These are phyloP conservation scores for Chaetodon auriga DNA, from an alignment of 2,113 vertebrate genomes.

Conservation along the genomic window DNA sequence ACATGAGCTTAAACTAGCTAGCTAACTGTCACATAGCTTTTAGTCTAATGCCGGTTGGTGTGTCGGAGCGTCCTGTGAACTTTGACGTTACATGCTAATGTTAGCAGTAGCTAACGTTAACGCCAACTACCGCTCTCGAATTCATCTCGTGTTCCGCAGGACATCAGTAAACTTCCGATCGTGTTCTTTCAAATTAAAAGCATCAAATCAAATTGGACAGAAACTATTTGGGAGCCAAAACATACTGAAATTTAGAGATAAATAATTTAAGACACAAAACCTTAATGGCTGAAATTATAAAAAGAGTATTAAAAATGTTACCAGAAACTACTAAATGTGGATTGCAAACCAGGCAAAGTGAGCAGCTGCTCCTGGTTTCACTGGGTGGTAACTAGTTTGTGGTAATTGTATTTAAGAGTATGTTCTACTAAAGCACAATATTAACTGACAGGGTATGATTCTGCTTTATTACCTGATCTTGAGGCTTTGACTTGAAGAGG, in stretches of 20 bases:
- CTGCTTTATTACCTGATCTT: not conserved
- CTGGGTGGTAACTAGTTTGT: not conserved
- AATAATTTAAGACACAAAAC: not conserved
- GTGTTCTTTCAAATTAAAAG: constrained; percentile 27
- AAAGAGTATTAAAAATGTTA: not conserved
- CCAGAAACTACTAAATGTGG: not conserved
- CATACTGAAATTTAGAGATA: too few relatives aligned
- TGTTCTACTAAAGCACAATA: not conserved
- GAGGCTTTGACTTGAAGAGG: not conserved
- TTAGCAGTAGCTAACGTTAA: not conserved
- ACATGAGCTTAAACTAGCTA: too few relatives aligned
- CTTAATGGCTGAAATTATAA: not conserved
- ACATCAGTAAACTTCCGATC: constrained; percentile 16
- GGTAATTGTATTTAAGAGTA: not conserved
- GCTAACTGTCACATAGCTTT: too few relatives aligned
- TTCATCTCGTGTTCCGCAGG: too few relatives aligned
- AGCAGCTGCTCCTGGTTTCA: not conserved
- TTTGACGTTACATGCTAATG: not conserved
- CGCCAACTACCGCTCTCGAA: too few relatives aligned
- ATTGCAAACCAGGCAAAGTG: not conserved
- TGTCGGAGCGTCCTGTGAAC: not conserved
- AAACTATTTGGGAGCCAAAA: not conserved
- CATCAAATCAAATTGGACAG: not conserved
- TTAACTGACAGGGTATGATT: not conserved
- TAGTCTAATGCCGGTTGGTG: too few relatives aligned